Evolutionary conservation across 2,888 invertebrate species (phyloP).

Genomic region (Calliphora vomitoria): DNA sequence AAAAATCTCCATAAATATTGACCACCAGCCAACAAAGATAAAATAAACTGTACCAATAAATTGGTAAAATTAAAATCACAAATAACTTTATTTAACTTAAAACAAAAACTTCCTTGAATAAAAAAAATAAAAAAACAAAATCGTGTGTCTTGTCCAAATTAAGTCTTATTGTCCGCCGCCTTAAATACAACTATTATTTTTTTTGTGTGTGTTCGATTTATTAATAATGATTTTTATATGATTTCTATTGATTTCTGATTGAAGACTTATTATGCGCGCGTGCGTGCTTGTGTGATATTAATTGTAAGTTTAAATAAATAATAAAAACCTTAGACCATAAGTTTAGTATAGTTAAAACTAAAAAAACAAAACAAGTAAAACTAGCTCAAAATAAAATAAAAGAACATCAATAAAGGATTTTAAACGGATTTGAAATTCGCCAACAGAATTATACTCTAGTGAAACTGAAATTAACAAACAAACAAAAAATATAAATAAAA

Average conservation of each 20-base stretch:
- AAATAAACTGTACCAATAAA: constrained; percentile 8
- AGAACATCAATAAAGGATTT: constrained; percentile 76
- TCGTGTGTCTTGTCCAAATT: constrained; percentile 61
- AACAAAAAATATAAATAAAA: constrained; percentile 31
- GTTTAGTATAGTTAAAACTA: constrained; percentile 50
- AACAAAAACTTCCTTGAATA: constrained; percentile 26
- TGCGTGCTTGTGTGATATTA: constrained; percentile 77
- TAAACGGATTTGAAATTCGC: constrained; percentile 77
- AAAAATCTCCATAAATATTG: neutral
- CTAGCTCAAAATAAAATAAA: constrained; percentile 64
- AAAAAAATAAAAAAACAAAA: constrained; percentile 20
- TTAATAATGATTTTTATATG: constrained; percentile 68
- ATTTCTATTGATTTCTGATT: constrained; percentile 73
- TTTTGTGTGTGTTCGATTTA: constrained; percentile 58
- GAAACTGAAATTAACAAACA: constrained; percentile 46
- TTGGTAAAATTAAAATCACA: constrained; percentile 15
- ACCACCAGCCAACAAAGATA: neutral
- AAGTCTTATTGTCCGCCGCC: constrained; percentile 64
- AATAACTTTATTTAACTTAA: constrained; percentile 23
- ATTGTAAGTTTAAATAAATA: constrained; percentile 76
- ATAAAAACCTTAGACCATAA: constrained; percentile 71
- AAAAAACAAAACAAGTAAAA: constrained; percentile 61
- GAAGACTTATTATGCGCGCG: constrained; percentile 77
- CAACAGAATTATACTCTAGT: constrained; percentile 64
- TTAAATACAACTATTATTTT: constrained; percentile 45